A percentile compares a stretch with the other conserved stretches of the same genome.
phyloP scores from a whole-genome alignment of 2,113 vertebrate species.

The Chloroceryle aenea region DNA sequence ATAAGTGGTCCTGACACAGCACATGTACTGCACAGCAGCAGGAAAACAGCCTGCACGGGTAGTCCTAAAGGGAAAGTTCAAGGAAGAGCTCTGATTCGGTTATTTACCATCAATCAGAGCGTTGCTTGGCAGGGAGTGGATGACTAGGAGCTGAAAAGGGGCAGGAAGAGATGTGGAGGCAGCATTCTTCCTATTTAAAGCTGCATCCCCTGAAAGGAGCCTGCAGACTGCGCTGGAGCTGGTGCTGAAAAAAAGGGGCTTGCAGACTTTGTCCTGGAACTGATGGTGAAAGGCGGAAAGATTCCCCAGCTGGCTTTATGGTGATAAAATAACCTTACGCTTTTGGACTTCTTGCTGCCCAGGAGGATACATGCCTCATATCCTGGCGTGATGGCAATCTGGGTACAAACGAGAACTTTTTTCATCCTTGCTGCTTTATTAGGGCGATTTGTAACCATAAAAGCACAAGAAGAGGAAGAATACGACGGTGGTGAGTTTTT shows the following conservation, averaged over 20 bases:
- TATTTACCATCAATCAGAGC: conserved; percentile 85
- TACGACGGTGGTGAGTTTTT: conserved; percentile 78
- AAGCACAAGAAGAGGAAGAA: conserved; percentile 79
- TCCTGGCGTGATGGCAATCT: conserved; percentile 78
- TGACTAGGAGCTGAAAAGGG: conserved; percentile 81
- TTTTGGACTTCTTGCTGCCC: conserved; percentile 47
- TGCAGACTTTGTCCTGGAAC: conserved; percentile 67
- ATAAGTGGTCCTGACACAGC: neutral
- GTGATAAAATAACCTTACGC: conserved; percentile 71
- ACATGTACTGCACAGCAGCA: neutral
- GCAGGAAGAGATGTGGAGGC: conserved; percentile 86
- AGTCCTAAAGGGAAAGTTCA: conserved; percentile 50
- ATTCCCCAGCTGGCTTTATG: conserved; percentile 74
- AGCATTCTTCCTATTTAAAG: conserved; percentile 88
- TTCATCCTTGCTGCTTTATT: conserved; percentile 78
- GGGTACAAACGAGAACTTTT: conserved; percentile 76
- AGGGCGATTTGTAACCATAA: conserved; percentile 73
- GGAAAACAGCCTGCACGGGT: conserved; percentile 15
- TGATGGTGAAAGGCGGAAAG: conserved; percentile 65
- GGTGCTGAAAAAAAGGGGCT: conserved; percentile 72
- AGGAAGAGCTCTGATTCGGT: conserved; percentile 80
- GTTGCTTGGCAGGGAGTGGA: conserved; percentile 84
- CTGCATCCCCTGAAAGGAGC: conserved; percentile 79
- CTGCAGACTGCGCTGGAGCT: conserved; percentile 72
- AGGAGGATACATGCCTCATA: conserved; percentile 75